A percentile compares a stretch with the other conserved stretches of the same genome.
These are phyloP conservation scores for Pan paniscus DNA, from an alignment of 2,113 vertebrate genomes.

Conservation along the genomic window DNA sequence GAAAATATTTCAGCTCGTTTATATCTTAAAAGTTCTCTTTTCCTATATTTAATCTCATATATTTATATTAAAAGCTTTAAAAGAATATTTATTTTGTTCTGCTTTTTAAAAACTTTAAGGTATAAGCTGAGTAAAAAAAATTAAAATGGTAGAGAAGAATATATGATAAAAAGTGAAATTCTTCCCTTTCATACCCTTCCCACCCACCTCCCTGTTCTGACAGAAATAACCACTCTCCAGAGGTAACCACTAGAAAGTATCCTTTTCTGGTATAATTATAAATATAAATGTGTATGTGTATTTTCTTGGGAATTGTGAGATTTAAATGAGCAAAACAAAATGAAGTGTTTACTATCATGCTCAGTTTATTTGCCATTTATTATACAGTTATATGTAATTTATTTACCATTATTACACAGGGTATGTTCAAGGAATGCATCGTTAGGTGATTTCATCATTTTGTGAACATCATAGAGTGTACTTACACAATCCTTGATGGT, in stretches of 20 bases:
- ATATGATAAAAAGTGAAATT: background rate
- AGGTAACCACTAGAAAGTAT: background rate
- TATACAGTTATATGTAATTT: background rate
- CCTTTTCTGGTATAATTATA: background rate
- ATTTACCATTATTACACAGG: background rate
- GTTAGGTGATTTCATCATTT: background rate
- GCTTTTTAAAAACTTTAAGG: background rate
- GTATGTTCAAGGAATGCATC: background rate
- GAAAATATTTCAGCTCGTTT: slow-evolving; percentile 18
- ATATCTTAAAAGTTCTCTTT: slow-evolving; percentile 37
- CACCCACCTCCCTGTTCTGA: background rate
- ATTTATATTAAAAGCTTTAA: slow-evolving; percentile 19
- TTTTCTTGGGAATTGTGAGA: background rate
- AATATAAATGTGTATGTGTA: background rate
- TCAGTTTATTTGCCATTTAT: slow-evolving; percentile 28
- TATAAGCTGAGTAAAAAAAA: slow-evolving; percentile 4
- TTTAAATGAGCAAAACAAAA: slow-evolving; percentile 23
- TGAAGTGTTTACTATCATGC: background rate
- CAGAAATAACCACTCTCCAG: background rate
- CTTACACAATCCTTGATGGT: background rate
- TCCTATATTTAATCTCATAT: background rate
- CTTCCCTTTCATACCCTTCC: background rate
- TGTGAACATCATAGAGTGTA: background rate
- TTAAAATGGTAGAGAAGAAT: background rate
- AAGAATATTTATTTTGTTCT: slow-evolving; percentile 35